phyloP scores from a whole-genome alignment of 2,113 vertebrate species.

The Rutilus rutilus region DNA sequence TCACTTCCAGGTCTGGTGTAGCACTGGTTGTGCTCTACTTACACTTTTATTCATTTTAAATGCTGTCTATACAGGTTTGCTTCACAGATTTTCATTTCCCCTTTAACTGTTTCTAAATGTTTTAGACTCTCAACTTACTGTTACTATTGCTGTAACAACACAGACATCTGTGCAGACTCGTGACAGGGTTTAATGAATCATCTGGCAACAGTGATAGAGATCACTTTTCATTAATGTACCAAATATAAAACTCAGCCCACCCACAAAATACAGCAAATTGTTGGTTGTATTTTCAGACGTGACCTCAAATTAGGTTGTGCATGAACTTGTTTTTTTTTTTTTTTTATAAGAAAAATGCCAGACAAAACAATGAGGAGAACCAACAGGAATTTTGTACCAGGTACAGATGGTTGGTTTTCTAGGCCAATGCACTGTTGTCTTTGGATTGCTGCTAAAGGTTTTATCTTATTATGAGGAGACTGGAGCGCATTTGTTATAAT shows the following conservation, averaged over 20 bases:
- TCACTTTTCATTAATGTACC: not conserved
- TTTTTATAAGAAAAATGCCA: constrained; percentile 38
- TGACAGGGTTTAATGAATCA: constrained; percentile 14
- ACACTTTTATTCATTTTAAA: not conserved
- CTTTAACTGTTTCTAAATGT: not conserved
- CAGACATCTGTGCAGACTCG: not conserved
- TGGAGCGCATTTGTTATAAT: constrained; percentile 1
- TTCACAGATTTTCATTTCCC: constrained; percentile 1
- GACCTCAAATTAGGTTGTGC: constrained; percentile 31
- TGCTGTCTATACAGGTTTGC: not conserved
- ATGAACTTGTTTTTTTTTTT: constrained; percentile 21
- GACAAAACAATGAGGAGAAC: constrained; percentile 53
- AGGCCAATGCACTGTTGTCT: not conserved
- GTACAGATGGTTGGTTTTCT: not conserved
- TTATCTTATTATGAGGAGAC: not conserved
- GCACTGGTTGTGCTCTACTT: not conserved
- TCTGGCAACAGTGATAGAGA: constrained; percentile 8
- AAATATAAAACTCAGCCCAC: constrained; percentile 27
- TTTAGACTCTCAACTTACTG: not conserved
- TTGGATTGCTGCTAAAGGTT: not conserved
- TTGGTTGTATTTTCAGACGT: constrained; percentile 44
- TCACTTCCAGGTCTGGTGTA: constrained; percentile 88
- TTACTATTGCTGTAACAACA: not conserved
- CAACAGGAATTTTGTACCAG: constrained; percentile 34
- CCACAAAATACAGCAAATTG: not conserved